Evolutionary conservation across 35 echinoderm and acorn worm genomes (phyloP).

Genomic region (Strongylocentrotus purpuratus): DNA sequence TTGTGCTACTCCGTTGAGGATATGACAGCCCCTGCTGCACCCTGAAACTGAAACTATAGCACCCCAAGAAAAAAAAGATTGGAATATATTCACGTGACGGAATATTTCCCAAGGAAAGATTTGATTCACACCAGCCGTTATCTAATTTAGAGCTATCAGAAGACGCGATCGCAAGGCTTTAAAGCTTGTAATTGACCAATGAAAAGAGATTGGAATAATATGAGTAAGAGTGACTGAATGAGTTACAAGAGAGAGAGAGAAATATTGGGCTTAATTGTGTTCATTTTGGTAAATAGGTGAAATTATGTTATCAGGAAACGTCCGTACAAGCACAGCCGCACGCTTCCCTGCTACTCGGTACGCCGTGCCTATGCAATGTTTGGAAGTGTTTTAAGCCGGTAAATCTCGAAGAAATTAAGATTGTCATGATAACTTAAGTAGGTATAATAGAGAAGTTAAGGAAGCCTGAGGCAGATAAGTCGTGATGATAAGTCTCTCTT

Average conservation of each 20-base stretch:
- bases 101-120: neutral
- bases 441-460: neutral
- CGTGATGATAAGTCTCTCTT: neutral
- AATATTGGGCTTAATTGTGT: neutral
- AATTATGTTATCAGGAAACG: slow-evolving; percentile 25
- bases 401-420: slow-evolving; percentile 4
- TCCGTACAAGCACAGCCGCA: neutral
- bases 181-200: neutral
- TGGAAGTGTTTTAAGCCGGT: neutral
- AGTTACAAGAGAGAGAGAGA: neutral
- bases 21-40: neutral
- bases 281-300: neutral
- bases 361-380: neutral
- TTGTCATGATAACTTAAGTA: slow-evolving; percentile 3
- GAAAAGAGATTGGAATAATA: neutral
- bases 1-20: neutral
- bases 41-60: slow-evolving; percentile 10
- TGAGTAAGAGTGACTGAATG: slow-evolving; percentile 24
- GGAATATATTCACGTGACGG: neutral
- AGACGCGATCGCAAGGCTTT: neutral
- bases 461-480: slow-evolving; percentile 15
- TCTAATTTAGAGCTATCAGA: neutral
- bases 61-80: neutral
- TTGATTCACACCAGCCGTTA: neutral
- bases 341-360: neutral